A percentile compares a stretch with the other conserved stretches of the same genome.
These are phyloP conservation scores for Drosophila limbata DNA, from an alignment of 2,888 invertebrate genomes.

Conservation along the genomic window DNA sequence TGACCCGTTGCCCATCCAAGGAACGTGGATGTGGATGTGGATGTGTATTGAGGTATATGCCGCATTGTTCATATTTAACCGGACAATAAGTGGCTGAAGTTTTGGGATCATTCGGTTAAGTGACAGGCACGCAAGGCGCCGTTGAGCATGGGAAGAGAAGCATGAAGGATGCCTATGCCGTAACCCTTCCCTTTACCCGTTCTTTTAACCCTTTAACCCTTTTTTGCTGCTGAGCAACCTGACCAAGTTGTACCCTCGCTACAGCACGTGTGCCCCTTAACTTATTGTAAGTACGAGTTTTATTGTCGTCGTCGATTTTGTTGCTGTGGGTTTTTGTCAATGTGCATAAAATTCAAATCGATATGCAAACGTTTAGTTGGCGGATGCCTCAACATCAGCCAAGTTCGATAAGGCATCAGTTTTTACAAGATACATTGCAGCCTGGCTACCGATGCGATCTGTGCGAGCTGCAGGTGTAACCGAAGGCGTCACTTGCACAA, in stretches of 20 bases:
- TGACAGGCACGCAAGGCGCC: conserved; percentile 82
- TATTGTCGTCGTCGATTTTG: conserved; percentile 8
- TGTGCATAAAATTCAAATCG: conserved; percentile 74
- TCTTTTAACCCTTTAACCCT: conserved; percentile 8
- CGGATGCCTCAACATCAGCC: conserved; percentile 70
- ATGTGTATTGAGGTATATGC: conserved; percentile 53
- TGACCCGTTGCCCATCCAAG: conserved; percentile 55
- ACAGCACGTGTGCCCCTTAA: conserved; percentile 62
- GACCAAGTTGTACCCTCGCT: neutral
- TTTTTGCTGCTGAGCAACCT: neutral
- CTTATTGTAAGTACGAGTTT: neutral
- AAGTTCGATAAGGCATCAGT: conserved; percentile 61
- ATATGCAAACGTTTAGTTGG: conserved; percentile 68
- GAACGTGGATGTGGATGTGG: conserved; percentile 15
- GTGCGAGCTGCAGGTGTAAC: conserved; percentile 69
- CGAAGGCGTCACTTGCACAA: conserved; percentile 75
- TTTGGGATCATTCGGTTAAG: conserved; percentile 58
- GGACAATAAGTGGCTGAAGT: conserved; percentile 61
- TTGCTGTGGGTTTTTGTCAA: conserved; percentile 53
- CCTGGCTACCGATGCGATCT: conserved; percentile 57
- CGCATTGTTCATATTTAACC: conserved; percentile 63
- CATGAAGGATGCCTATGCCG: conserved; percentile 26
- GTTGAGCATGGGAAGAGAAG: conserved; percentile 30
- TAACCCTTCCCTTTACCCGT: neutral
- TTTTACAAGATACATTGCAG: conserved; percentile 34